Evolutionary conservation across 2,797 vertebrate genomes (phyloP).

Genomic region (Pangasius macronema): DNA sequence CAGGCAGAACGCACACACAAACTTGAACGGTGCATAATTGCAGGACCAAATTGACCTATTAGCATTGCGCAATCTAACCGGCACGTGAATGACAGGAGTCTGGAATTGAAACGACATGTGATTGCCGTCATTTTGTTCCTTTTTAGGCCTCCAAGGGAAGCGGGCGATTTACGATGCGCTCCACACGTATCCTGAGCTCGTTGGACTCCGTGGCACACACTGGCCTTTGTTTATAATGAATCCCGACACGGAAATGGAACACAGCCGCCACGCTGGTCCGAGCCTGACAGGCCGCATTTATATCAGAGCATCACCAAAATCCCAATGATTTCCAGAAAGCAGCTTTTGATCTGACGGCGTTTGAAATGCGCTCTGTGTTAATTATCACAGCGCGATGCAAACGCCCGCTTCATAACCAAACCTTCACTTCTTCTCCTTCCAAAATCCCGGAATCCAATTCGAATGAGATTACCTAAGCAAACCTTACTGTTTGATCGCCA

Average conservation of each 20-base stretch:
- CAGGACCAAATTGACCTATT: conserved; percentile 50
- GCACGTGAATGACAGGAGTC: conserved; percentile 51
- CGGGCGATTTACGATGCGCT: conserved; percentile 12
- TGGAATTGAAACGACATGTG: conserved; percentile 52
- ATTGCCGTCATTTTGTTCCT: conserved; percentile 44
- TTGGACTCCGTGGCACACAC: conserved; percentile 27
- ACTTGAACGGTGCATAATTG: conserved; percentile 42
- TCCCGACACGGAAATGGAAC: conserved; percentile 27
- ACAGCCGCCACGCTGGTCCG: conserved; percentile 10
- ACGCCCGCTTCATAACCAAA: conserved; percentile 38
- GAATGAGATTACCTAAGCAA: conserved; percentile 51
- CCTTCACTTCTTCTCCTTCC: conserved; percentile 23
- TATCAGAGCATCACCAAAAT: conserved; percentile 27
- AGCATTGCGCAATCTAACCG: conserved; percentile 43
- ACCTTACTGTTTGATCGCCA: conserved; percentile 41
- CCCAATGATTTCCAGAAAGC: conserved; percentile 15
- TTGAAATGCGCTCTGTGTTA: conserved; percentile 33
- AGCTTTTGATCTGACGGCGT: conserved; percentile 21
- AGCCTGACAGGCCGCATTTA: conserved; percentile 46
- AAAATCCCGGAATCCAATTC: conserved; percentile 37
- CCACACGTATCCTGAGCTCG: conserved; percentile 28
- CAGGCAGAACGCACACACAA: conserved; percentile 30
- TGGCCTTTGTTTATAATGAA: conserved; percentile 31
- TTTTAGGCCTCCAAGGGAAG: conserved; percentile 24
- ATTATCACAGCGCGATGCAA: conserved; percentile 40